A percentile compares a stretch with the other conserved stretches of the same genome.
These are phyloP conservation scores for Chaetoderma sp. DNA, from an alignment of 2,888 invertebrate genomes.

Conservation along the genomic window DNA sequence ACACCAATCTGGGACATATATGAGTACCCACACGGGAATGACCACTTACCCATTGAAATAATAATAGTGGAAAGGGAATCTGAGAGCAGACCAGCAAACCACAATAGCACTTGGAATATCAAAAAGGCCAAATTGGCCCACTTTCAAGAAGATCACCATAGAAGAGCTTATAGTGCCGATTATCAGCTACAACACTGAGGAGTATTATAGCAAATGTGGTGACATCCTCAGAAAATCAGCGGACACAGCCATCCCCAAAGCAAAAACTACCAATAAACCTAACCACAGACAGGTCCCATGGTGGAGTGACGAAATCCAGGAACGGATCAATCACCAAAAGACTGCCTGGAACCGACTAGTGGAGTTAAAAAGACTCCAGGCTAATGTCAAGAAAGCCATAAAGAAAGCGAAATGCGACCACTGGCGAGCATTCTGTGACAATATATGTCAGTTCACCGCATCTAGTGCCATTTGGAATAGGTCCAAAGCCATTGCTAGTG, in stretches of 20 bases:
- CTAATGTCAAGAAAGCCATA: not conserved
- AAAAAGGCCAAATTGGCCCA: slow-evolving; percentile 2
- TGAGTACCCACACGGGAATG: too few relatives aligned
- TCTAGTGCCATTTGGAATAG: not conserved
- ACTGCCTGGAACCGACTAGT: not conserved
- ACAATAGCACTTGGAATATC: too few relatives aligned
- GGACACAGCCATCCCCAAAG: not conserved
- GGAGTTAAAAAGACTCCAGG: not conserved
- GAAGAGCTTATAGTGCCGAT: not conserved
- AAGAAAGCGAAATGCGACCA: not conserved
- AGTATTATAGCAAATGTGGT: too few relatives aligned
- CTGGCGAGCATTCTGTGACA: not conserved
- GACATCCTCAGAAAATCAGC: not conserved
- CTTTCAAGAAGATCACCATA: not conserved
- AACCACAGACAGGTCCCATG: not conserved
- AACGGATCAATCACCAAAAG: not conserved
- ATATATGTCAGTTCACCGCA: not conserved
- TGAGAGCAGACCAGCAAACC: too few relatives aligned
- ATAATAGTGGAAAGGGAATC: too few relatives aligned
- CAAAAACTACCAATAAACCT: not conserved
- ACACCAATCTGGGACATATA: too few relatives aligned
- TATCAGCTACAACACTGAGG: too few relatives aligned
- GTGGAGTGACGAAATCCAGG: not conserved
- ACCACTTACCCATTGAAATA: too few relatives aligned
- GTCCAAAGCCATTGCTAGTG: not conserved